These are phyloP conservation scores for Busseola fusca DNA, from an alignment of 2,888 invertebrate species.

Conservation along the genomic window DNA sequence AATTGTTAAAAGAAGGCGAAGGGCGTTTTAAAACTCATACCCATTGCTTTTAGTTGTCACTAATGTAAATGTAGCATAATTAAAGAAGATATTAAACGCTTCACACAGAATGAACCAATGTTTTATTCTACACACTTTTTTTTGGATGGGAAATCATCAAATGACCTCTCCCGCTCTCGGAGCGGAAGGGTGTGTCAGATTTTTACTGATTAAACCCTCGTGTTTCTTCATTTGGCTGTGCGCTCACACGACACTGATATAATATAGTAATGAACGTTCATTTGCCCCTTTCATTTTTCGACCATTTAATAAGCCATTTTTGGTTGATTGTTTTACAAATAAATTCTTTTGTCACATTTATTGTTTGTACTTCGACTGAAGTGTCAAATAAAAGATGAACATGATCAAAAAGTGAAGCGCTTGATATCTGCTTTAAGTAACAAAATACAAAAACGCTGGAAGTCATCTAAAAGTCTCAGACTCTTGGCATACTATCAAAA, in stretches of 20 bases:
- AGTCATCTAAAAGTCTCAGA: constrained; percentile 6
- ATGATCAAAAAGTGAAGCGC: neutral
- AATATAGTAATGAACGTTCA: neutral
- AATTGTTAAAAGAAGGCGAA: neutral
- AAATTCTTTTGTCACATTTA: neutral
- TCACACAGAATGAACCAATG: neutral
- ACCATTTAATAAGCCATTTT: neutral
- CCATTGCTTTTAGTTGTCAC: neutral
- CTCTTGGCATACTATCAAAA: constrained; percentile 25
- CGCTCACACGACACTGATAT: neutral
- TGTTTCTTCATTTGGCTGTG: too few species aligned
- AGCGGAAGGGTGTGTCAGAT: too few species aligned
- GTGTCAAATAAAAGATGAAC: neutral
- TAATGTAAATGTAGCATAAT: constrained; percentile 21
- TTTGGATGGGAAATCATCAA: too few species aligned
- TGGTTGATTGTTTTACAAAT: neutral
- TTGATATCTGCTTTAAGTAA: neutral
- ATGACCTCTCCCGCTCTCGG: too few species aligned
- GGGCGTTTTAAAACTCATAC: neutral
- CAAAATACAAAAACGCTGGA: constrained; percentile 28
- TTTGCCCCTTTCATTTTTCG: neutral
- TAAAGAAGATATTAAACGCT: neutral
- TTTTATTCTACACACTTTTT: too few species aligned
- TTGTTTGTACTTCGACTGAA: neutral
- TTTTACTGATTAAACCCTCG: too few species aligned